Evolutionary conservation across 23 tunicate species (phyloP).

Genomic region (Styela plicata): DNA sequence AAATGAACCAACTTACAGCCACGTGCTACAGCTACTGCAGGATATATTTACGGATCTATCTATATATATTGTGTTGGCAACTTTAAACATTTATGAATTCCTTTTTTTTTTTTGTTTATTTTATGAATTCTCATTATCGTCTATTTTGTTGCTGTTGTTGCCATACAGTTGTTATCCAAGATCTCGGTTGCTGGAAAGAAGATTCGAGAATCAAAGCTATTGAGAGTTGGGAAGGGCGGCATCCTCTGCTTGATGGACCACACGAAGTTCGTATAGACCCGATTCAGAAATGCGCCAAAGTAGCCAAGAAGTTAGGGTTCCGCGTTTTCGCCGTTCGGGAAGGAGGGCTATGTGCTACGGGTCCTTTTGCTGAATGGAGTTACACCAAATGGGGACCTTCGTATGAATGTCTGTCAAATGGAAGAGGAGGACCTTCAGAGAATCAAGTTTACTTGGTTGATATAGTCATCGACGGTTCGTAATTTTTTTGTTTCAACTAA

Average conservation of each 20-base stretch:
- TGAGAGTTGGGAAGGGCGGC: not conserved
- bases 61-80: too few species aligned
- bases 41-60: too few species aligned
- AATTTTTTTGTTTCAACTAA: not conserved
- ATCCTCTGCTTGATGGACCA: conserved; percentile 8
- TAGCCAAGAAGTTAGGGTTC: not conserved
- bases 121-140: too few species aligned
- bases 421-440: not conserved
- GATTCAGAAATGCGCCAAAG: conserved; percentile 9
- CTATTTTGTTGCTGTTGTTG: too few species aligned
- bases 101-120: too few species aligned
- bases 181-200: conserved; percentile 8
- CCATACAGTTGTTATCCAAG: conserved; percentile 11
- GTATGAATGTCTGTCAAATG: not conserved
- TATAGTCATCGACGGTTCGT: not conserved
- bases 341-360: not conserved
- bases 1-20: too few species aligned
- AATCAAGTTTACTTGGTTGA: not conserved
- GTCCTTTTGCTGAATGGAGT: not conserved
- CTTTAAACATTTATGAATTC: too few species aligned
- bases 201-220: not conserved
- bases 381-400: not conserved
- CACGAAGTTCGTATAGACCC: not conserved
- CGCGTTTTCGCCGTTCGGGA: not conserved
- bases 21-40: too few species aligned